These are phyloP conservation scores for Argyrosomus japonicus DNA, from an alignment of 2,113 vertebrate species.

Conservation along the genomic window DNA sequence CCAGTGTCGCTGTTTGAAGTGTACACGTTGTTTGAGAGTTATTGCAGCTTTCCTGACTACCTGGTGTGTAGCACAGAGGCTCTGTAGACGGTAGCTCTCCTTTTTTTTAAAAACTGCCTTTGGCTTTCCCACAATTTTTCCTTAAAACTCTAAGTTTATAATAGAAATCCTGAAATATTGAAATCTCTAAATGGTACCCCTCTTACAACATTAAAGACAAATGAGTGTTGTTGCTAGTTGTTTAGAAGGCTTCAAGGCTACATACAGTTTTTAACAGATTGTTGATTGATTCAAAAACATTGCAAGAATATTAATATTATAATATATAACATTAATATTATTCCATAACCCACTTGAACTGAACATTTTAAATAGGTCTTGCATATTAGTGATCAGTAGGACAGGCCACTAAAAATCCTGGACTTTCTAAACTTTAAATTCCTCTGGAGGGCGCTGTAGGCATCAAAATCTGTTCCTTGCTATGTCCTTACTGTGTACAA, in stretches of 20 bases:
- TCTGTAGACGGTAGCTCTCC: neutral
- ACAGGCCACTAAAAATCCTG: neutral
- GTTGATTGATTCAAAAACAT: neutral
- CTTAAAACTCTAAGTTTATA: neutral
- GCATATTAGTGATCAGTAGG: neutral
- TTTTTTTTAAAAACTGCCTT: neutral
- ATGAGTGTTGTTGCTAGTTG: neutral
- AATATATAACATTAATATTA: too few species aligned
- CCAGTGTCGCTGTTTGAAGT: neutral
- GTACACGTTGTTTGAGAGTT: neutral
- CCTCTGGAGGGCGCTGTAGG: conserved; percentile 9
- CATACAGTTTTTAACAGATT: neutral
- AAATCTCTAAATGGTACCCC: neutral
- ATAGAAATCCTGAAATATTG: too few species aligned
- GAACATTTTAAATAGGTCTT: neutral
- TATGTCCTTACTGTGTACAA: neutral
- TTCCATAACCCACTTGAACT: neutral
- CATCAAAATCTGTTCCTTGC: neutral
- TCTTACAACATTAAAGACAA: neutral
- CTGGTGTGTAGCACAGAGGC: neutral
- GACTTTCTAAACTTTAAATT: neutral
- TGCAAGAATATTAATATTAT: too few species aligned
- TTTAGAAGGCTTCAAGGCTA: too few species aligned
- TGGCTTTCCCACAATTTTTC: neutral
- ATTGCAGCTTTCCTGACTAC: neutral